Base-by-base conservation (phyloP, 2,888 invertebrate species). In the Zygaena filipendulae region DNA sequence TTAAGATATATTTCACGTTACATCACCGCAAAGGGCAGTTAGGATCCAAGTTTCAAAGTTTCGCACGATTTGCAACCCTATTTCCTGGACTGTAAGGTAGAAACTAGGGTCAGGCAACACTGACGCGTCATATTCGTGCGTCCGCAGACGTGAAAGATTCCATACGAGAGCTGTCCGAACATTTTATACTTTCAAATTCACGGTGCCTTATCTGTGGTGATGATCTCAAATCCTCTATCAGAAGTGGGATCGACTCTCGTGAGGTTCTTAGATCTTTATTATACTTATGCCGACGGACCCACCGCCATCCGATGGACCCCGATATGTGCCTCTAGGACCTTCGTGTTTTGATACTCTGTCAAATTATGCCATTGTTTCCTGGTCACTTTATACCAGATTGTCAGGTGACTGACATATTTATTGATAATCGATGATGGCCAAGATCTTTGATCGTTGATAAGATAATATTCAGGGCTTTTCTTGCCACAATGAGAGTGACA, bases 171-270 rank as follows among this genome's bases (percentile, higher is more conserved):
- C 68, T 71, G 75, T 79, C 77, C 74, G 71, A 77, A 75, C 75
- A 71, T 68, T 75, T 79, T 79, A 79, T 79, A 77, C 77, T 79
- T 77, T 79, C 75, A 79, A 79, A 79, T 77, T 56, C 55, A 54
- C 47, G 53, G 57, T 47, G 54, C 52, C 53, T 61, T 74, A 79
- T 77, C 77, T 66, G 53, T 64, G 60, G 75, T 68, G 75, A 69
- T 68, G 75, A 77, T 77, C 77, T 69, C 70, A 67, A 58, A 53
- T 56, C 58, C 48, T 30, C 49, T 69, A 75, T 75, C 75, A 72
- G 56, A 35, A 14, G 45, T 42, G 42, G 47, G 57, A 75, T 75
- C 74, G 50, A 61, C 56, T 60, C 64, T 61, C 63, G 64, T 69
- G 64, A 64, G 62, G 56, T 49, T 46, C 68, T 71, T 74, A 77